Base-by-base conservation (phyloP, 1,140 invertebrate genomes). In the Drosophila santomea region DNA sequence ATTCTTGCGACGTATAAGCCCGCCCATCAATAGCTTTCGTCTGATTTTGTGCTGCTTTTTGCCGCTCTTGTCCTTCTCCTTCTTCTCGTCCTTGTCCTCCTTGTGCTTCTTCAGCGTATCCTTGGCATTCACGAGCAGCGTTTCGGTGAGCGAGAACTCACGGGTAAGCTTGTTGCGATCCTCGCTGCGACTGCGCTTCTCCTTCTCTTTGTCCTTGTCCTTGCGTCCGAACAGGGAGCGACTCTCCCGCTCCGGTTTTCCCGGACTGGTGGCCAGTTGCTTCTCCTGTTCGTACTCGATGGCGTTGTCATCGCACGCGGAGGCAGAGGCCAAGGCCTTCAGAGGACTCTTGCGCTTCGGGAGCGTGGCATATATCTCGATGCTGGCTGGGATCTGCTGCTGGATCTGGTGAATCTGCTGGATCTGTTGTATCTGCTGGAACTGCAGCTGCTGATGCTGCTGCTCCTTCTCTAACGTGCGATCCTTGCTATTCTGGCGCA, bases 1-100 rank as follows among this genome's bases (percentile, higher is more conserved):
- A 91, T 98, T 98, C 92, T 98, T 98, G 35, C 97, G 93, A 73
- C 96, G 94, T 36, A 98, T 97, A 55, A 98, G 93, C 2, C 97
- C 97, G 25, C 97, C 97, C 97, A 98, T 97, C 1, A 98, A 84
- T 1, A 98, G 83, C 92, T 98, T 98, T 88, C 97, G 94, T 28
- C 97, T 93, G 44, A 98, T 97, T 93, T 97, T 97, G 88, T 98
- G 97, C 90, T 98, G 97, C 78, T 98, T 98, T 85, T 98, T 98
- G 14, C 95, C 95, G 43, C 95, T 94, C 82, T 97, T 96, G 66
- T 97, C 96, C 78, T 94, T 94, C 80, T 94, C 94, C 57, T 94
- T 93, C 76, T 95, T 95, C 48, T 95, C 94, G 32, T 94, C 94
- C 81, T 94, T 95, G 17, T 94, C 93, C 39, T 94, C 94, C 90